phyloP scores from a whole-genome alignment of 1,140 invertebrate genomes.

The Dermatophagoides farinae region DNA sequence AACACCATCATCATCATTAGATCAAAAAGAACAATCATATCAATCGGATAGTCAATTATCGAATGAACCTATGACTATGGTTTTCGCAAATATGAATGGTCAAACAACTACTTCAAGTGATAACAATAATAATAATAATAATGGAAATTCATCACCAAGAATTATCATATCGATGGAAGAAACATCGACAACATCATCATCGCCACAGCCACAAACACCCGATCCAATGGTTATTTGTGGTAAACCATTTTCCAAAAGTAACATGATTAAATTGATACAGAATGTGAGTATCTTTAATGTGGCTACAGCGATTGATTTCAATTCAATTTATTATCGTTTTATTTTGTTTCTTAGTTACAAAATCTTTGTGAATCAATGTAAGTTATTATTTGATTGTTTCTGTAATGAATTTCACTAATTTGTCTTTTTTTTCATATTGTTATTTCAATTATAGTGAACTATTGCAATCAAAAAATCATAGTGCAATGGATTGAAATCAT shows the following conservation, averaged over 20 bases:
- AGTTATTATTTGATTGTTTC: not conserved
- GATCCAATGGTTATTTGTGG: constrained; percentile 11
- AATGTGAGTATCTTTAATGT: constrained; percentile 13
- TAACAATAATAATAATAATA: not conserved
- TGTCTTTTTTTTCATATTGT: not conserved
- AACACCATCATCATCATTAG: constrained; percentile 18
- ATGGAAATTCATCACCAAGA: not conserved
- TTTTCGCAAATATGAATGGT: not conserved
- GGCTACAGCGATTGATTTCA: not conserved
- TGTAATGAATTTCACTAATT: too few species aligned
- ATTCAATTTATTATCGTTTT: not conserved
- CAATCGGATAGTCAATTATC: constrained; percentile 15
- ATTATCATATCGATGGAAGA: too few species aligned
- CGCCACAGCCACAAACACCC: not conserved
- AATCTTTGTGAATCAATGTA: constrained; percentile 16
- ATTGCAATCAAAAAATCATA: not conserved
- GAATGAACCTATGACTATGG: not conserved
- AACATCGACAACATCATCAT: not conserved
- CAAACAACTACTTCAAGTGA: not conserved
- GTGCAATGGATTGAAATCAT: not conserved
- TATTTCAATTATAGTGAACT: not conserved
- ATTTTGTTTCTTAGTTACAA: constrained; percentile 8
- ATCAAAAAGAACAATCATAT: not conserved
- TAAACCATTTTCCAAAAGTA: constrained; percentile 17
- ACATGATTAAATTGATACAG: constrained; percentile 19